Conservation (phyloP, 1,140 invertebrate species). For the Drosophila ercepeae region DNA sequence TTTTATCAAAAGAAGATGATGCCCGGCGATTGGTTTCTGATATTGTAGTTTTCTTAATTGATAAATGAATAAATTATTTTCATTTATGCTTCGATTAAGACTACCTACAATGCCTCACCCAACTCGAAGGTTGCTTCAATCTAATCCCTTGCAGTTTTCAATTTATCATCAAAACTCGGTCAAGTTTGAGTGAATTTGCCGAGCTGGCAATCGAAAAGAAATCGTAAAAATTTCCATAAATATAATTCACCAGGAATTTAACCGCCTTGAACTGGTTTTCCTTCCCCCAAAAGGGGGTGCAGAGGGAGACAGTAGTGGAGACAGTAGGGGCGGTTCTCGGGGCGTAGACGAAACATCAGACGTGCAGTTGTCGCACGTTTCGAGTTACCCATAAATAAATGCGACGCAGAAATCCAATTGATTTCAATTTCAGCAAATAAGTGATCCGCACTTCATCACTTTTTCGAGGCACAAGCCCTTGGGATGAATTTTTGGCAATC, state of each 20-base stretch:
- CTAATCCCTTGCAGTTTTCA: constrained; percentile 34
- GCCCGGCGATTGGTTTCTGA: no score
- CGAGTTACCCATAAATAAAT: constrained; percentile 65
- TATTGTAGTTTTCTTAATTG: not conserved
- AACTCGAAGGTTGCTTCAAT: constrained; percentile 51
- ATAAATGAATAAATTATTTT: constrained; percentile 18
- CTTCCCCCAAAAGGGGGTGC: not conserved
- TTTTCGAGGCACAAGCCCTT: constrained; percentile 18
- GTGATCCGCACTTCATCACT: constrained; percentile 14
- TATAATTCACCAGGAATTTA: constrained; percentile 34
- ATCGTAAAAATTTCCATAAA: constrained; percentile 60
- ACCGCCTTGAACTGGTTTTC: constrained; percentile 58
- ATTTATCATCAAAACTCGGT: constrained; percentile 42
- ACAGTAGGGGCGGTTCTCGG: constrained; percentile 28
- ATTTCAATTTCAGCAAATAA: constrained; percentile 67
- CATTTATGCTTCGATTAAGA: not conserved
- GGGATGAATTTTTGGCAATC: constrained; percentile 70
- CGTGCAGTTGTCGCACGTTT: constrained; percentile 63
- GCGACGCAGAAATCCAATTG: constrained; percentile 71
- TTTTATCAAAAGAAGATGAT: not conserved
- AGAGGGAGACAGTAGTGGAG: not conserved
- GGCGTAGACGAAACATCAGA: constrained; percentile 31
- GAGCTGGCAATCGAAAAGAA: constrained; percentile 16
- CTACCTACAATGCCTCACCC: constrained; percentile 14
- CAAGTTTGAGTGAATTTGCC: constrained; percentile 57